Evolutionary conservation across 1,140 invertebrate species (phyloP).

Genomic region (Helicoverpa armigera): DNA sequence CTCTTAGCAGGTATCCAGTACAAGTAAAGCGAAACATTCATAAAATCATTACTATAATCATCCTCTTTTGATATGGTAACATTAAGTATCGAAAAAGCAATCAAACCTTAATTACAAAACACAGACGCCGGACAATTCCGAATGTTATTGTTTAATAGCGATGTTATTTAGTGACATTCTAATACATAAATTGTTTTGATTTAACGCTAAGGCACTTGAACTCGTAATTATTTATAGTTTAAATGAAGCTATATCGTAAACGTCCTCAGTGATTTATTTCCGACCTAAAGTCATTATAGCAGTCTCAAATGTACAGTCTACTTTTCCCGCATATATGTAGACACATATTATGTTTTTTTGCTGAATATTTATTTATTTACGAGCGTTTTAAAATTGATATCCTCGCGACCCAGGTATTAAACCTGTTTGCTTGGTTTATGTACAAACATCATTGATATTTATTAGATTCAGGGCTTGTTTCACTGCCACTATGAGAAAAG

Average conservation of each 20-base stretch:
- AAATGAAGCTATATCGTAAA: conserved; percentile 74
- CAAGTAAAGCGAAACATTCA: background rate
- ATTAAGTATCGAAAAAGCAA: background rate
- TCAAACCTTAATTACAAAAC: conserved; percentile 52
- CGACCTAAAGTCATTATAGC: conserved; percentile 57
- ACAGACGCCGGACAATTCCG: conserved; percentile 35
- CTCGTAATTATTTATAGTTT: conserved; percentile 74
- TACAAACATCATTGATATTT: conserved; percentile 40
- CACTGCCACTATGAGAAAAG: conserved; percentile 35
- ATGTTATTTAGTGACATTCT: conserved; percentile 65
- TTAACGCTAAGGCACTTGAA: conserved; percentile 59
- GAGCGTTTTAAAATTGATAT: conserved; percentile 47
- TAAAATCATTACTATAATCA: background rate
- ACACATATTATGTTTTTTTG: conserved; percentile 33
- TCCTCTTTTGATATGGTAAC: background rate
- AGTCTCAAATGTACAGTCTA: conserved; percentile 42
- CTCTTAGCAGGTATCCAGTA: conserved; percentile 10
- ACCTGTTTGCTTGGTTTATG: conserved; percentile 42
- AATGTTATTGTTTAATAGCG: conserved; percentile 64
- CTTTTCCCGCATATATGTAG: conserved; percentile 25
- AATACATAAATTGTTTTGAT: conserved; percentile 72
- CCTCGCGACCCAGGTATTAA: conserved; percentile 26
- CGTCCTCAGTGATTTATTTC: conserved; percentile 66
- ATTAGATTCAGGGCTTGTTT: conserved; percentile 38
- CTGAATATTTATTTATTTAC: conserved; percentile 45